A percentile compares a stretch with the other conserved stretches of the same genome.
Evolutionary conservation across 1,140 invertebrate genomes (phyloP).

Genomic region (Pararge aegeria): DNA sequence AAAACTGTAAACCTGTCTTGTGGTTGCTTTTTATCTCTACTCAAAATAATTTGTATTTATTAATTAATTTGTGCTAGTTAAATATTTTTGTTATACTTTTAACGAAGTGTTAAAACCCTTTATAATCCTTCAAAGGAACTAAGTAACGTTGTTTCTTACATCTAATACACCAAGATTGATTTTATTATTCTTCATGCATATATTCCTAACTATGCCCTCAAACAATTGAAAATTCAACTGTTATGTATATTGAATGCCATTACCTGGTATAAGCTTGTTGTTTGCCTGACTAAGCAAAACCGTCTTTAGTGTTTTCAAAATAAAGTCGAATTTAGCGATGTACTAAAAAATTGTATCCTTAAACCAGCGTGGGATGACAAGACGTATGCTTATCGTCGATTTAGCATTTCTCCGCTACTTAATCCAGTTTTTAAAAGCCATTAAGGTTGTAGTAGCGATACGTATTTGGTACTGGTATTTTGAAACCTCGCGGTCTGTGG

Average conservation of each 20-base stretch:
- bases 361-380: constrained; percentile 61
- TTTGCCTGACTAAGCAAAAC: constrained; percentile 5
- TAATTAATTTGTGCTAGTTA: no score
- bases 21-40: constrained; percentile 22
- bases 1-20: constrained; percentile 46
- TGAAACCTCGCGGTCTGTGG: constrained; percentile 44
- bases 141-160: constrained; percentile 5
- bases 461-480: constrained; percentile 46
- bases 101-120: no score
- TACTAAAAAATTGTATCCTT: constrained; percentile 30
- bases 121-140: no score
- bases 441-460: constrained; percentile 69
- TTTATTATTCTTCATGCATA: constrained; percentile 14
- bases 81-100: no score
- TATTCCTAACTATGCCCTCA: constrained; percentile 10
- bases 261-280: constrained; percentile 22
- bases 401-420: constrained; percentile 73
- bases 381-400: constrained; percentile 68
- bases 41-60: no score
- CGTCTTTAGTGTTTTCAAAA: constrained; percentile 19
- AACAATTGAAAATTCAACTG: constrained; percentile 39
- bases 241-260: constrained; percentile 23
- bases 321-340: constrained; percentile 21
- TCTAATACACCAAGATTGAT: background rate
- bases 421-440: constrained; percentile 72